These are phyloP conservation scores for Ypsolopha sequella DNA, from an alignment of 2,888 invertebrate species.

Conservation along the genomic window DNA sequence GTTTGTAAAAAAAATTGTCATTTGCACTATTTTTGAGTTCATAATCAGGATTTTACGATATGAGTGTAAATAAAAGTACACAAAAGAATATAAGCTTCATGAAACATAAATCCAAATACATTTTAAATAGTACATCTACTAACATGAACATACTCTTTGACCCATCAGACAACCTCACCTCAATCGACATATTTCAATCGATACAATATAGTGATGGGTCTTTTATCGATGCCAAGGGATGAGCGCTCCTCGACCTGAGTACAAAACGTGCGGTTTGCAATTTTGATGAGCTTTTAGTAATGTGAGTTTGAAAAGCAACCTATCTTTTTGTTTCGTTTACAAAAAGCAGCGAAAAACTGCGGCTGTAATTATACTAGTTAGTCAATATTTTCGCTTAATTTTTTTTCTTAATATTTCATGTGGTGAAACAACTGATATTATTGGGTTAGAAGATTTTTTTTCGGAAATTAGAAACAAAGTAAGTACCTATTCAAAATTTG, in stretches of 20 bases:
- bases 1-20: too few species aligned
- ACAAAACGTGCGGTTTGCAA: constrained; percentile 1
- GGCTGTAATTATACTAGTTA: too few species aligned
- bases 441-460: too few species aligned
- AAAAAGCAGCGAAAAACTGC: too few species aligned
- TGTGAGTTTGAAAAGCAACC: background rate
- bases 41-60: too few species aligned
- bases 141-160: background rate
- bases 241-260: background rate
- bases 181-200: constrained; percentile 35
- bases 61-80: too few species aligned
- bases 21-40: too few species aligned
- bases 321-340: background rate
- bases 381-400: too few species aligned
- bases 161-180: constrained; percentile 23
- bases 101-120: background rate
- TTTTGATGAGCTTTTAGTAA: background rate
- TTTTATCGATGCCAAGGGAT: constrained; percentile 36
- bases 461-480: too few species aligned
- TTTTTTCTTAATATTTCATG: too few species aligned
- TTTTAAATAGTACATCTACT: constrained; percentile 15
- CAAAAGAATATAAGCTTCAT: background rate
- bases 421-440: too few species aligned
- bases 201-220: constrained; percentile 47
- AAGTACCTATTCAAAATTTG: too few species aligned